phyloP scores from a whole-genome alignment of 2,888 invertebrate genomes.

The Onthophagus sagittarius region DNA sequence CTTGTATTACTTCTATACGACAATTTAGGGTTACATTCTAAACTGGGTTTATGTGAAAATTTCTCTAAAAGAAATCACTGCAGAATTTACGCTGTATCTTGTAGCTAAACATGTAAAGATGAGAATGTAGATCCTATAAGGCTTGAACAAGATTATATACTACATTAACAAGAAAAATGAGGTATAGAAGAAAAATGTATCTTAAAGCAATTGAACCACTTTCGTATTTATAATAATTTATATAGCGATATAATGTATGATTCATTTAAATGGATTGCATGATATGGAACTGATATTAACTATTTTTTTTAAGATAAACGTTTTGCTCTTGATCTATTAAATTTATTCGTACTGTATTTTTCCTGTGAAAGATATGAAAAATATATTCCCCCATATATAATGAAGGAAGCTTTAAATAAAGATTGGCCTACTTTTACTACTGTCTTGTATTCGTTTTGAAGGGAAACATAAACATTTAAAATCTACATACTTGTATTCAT shows the following conservation, averaged over 20 bases:
- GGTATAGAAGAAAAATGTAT: constrained; percentile 33
- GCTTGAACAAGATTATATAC: not conserved
- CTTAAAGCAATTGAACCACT: constrained; percentile 32
- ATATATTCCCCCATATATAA: constrained; percentile 30
- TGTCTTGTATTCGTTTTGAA: no score
- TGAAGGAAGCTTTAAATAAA: constrained; percentile 17
- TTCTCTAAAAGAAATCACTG: constrained; percentile 32
- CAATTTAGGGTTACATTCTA: no score
- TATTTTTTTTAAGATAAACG: constrained; percentile 25
- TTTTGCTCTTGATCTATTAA: constrained; percentile 27
- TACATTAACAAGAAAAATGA: not conserved
- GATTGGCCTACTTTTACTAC: no score
- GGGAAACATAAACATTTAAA: no score
- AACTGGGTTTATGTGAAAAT: constrained; percentile 32
- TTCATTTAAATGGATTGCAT: constrained; percentile 34
- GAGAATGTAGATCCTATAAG: not conserved
- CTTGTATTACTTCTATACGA: no score
- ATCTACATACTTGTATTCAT: no score
- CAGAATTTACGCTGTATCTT: constrained; percentile 29
- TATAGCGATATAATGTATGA: constrained; percentile 40
- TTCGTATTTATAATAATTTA: constrained; percentile 35
- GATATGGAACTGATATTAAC: constrained; percentile 34
- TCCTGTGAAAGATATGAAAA: constrained; percentile 26
- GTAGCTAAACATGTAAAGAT: not conserved
- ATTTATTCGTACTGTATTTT: constrained; percentile 30